Evolutionary conservation across 2,888 invertebrate genomes (phyloP).

Genomic region (Caenorhabditis panamensis): DNA sequence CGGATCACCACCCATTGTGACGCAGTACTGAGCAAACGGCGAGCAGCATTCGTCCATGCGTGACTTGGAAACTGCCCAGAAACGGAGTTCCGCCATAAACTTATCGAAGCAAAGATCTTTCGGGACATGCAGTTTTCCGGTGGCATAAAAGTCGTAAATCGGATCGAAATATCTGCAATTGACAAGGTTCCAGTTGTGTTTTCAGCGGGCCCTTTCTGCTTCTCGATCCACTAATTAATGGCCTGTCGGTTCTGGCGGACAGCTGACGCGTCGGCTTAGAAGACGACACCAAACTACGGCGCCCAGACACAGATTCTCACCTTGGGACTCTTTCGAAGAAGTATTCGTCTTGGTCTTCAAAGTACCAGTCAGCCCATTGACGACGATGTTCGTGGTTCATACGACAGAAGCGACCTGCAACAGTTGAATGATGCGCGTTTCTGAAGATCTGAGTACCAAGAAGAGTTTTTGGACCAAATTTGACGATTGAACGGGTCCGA

Average conservation of each 20-base stretch:
- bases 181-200: slow-evolving; percentile 7
- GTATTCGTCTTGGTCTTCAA: slow-evolving; percentile 79
- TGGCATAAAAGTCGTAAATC: slow-evolving; percentile 80
- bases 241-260: slow-evolving; percentile 16
- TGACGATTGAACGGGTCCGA: slow-evolving; percentile 76
- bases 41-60: slow-evolving; percentile 81
- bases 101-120: slow-evolving; percentile 81
- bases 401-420: slow-evolving; percentile 72
- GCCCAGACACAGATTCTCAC: slow-evolving; percentile 37
- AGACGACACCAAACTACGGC: slow-evolving; percentile 40
- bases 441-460: slow-evolving; percentile 44
- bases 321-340: slow-evolving; percentile 80
- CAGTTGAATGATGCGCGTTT: too few relatives aligned
- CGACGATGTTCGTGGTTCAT: slow-evolving; percentile 80
- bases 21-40: slow-evolving; percentile 79
- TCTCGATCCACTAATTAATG: slow-evolving; percentile 30
- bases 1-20: slow-evolving; percentile 61
- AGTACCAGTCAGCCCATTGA: slow-evolving; percentile 79
- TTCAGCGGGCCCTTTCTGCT: slow-evolving; percentile 1
- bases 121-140: slow-evolving; percentile 80
- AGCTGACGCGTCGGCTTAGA: slow-evolving; percentile 20
- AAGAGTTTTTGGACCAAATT: slow-evolving; percentile 77
- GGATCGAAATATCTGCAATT: slow-evolving; percentile 79
- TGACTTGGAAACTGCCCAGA: slow-evolving; percentile 80
- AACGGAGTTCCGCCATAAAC: slow-evolving; percentile 80